These are phyloP conservation scores for Drosophila recens DNA, from an alignment of 2,888 invertebrate genomes.

Conservation along the genomic window DNA sequence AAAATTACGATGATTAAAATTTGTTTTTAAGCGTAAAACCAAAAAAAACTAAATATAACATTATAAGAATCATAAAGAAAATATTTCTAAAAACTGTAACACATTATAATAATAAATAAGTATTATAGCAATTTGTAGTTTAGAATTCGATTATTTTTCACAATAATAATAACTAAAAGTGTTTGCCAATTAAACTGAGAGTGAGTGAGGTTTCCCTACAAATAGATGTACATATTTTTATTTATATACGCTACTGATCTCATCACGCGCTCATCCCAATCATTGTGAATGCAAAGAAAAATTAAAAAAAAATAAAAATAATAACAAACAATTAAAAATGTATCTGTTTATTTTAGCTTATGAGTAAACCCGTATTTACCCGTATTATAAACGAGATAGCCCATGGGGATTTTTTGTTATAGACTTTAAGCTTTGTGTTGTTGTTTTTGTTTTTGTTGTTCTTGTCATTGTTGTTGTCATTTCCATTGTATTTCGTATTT, in stretches of 20 bases:
- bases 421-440: slow-evolving; percentile 8
- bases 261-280: slow-evolving; percentile 6
- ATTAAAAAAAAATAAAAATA: background rate
- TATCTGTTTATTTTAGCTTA: slow-evolving; percentile 22
- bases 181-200: background rate
- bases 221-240: background rate
- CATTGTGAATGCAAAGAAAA: background rate
- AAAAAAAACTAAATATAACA: background rate
- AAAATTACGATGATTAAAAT: background rate
- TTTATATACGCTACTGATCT: slow-evolving; percentile 1
- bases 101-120: too few species aligned
- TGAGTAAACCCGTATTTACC: slow-evolving; percentile 25
- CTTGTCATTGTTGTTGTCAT: slow-evolving; percentile 1
- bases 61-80: background rate
- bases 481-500: slow-evolving; percentile 10
- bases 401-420: slow-evolving; percentile 8
- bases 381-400: slow-evolving; percentile 4
- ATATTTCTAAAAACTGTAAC: too few species aligned
- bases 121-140: too few species aligned
- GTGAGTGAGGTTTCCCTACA: background rate
- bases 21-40: background rate
- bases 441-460: background rate
- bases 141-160: too few species aligned
- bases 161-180: background rate
- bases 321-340: slow-evolving; percentile 14